A percentile compares a stretch with the other conserved stretches of the same genome.
Conservation (phyloP, 2,113 vertebrate genomes). For the Anarrhichthys ocellatus region DNA sequence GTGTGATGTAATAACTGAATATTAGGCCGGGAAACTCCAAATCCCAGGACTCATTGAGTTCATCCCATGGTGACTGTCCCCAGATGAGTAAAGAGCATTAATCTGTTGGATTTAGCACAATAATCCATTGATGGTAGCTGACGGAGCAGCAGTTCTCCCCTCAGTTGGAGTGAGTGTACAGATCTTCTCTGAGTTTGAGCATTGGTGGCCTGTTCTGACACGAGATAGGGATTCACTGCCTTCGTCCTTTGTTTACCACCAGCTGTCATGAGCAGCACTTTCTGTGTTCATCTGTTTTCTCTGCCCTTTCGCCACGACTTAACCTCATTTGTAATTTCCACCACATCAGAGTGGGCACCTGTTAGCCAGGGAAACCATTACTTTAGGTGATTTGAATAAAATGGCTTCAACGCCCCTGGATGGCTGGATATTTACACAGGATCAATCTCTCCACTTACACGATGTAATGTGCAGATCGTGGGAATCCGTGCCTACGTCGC, state of each 20-base stretch:
- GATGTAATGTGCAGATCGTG: neutral
- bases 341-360: conserved; percentile 4
- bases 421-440: neutral
- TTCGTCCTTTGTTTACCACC: conserved; percentile 53
- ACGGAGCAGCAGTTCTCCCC: conserved; percentile 13
- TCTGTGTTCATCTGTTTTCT: conserved; percentile 16
- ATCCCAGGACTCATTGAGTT: conserved; percentile 60
- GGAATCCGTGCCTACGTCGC: neutral
- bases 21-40: conserved; percentile 61
- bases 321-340: conserved; percentile 43
- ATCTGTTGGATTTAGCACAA: conserved; percentile 42
- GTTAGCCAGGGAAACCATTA: conserved; percentile 19
- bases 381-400: conserved; percentile 23
- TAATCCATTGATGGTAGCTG: conserved; percentile 48
- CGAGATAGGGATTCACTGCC: conserved; percentile 32
- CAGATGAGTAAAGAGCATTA: conserved; percentile 50
- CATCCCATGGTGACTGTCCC: conserved; percentile 25
- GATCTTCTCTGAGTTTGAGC: conserved; percentile 1
- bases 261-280: conserved; percentile 29
- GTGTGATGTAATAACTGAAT: conserved; percentile 52
- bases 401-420: neutral
- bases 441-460: conserved; percentile 14
- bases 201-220: conserved; percentile 51
- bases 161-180: neutral
- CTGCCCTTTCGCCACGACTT: conserved; percentile 17